Evolutionary conservation across 2,797 vertebrate genomes (phyloP).

Genomic region (Menidia menidia): DNA sequence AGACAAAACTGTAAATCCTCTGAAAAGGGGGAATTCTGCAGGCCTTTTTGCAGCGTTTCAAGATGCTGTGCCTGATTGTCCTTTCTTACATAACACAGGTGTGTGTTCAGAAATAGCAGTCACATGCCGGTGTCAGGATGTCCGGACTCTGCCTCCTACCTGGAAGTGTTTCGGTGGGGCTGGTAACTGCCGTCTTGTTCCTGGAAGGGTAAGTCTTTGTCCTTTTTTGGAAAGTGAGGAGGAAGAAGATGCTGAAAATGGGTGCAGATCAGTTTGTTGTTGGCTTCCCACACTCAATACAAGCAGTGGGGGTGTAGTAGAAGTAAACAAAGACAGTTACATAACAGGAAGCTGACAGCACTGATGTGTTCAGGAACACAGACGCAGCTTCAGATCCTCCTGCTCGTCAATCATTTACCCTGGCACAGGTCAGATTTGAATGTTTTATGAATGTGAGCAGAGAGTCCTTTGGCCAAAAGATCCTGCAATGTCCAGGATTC

Average conservation of each 20-base stretch:
- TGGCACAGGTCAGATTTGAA: neutral
- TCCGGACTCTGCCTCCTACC: neutral
- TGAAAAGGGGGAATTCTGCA: neutral
- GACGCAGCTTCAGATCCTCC: neutral
- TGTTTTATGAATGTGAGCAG: too few relatives aligned
- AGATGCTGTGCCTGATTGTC: neutral
- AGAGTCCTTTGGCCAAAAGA: too few relatives aligned
- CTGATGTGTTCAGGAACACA: neutral
- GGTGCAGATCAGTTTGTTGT: constrained; percentile 4
- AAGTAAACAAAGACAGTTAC: constrained; percentile 17
- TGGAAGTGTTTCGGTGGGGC: constrained; percentile 1
- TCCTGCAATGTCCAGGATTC: neutral
- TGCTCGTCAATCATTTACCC: neutral
- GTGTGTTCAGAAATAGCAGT: neutral
- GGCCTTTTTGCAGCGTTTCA: neutral
- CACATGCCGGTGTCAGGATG: neutral
- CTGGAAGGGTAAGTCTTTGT: constrained; percentile 16
- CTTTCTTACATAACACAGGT: neutral
- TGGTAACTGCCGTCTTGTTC: neutral
- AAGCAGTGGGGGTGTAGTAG: neutral
- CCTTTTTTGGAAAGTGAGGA: constrained; percentile 5
- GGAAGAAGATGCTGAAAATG: constrained; percentile 5
- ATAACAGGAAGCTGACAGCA: constrained; percentile 5
- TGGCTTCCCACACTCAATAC: neutral
- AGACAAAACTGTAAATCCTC: neutral